These are phyloP conservation scores for Synanceia verrucosa DNA, from an alignment of 2,797 vertebrate genomes.

Conservation along the genomic window DNA sequence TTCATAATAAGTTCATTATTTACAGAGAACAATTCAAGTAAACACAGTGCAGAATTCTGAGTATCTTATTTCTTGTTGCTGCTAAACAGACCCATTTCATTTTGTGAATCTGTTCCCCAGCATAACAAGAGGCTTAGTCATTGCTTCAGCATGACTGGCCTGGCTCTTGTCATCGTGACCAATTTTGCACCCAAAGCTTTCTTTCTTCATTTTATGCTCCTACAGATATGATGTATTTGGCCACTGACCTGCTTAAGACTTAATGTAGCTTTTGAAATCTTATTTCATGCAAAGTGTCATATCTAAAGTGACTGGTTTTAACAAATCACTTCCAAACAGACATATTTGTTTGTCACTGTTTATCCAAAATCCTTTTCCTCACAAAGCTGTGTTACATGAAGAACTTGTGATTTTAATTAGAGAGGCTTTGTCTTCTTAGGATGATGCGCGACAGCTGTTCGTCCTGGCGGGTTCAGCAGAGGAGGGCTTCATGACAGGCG, in stretches of 20 bases:
- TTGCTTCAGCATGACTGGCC: constrained; percentile 32
- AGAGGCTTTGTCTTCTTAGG: constrained; percentile 75
- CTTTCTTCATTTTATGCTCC: constrained; percentile 13
- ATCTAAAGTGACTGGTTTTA: not conserved
- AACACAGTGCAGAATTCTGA: not conserved
- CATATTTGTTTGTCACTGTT: not conserved
- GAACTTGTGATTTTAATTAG: not conserved
- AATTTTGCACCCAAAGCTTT: constrained; percentile 22
- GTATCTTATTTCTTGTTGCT: not conserved
- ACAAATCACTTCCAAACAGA: not conserved
- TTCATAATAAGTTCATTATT: too few species aligned
- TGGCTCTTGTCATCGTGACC: constrained; percentile 38
- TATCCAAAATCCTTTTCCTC: not conserved
- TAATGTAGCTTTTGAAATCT: not conserved
- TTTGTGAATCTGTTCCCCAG: not conserved
- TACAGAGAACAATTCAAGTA: too few species aligned
- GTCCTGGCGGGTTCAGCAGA: constrained; percentile 94
- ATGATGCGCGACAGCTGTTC: constrained; percentile 98
- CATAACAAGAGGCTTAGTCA: constrained; percentile 34
- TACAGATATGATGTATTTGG: not conserved
- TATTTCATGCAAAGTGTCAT: not conserved
- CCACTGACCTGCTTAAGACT: not conserved
- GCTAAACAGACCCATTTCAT: constrained; percentile 3
- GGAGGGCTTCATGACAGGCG: constrained; percentile 96
- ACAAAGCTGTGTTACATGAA: not conserved